Percentiles rank a stretch among this genome's conserved stretches.
Conservation (phyloP, 2,113 vertebrate genomes). For the Hippopotamus amphibius region DNA sequence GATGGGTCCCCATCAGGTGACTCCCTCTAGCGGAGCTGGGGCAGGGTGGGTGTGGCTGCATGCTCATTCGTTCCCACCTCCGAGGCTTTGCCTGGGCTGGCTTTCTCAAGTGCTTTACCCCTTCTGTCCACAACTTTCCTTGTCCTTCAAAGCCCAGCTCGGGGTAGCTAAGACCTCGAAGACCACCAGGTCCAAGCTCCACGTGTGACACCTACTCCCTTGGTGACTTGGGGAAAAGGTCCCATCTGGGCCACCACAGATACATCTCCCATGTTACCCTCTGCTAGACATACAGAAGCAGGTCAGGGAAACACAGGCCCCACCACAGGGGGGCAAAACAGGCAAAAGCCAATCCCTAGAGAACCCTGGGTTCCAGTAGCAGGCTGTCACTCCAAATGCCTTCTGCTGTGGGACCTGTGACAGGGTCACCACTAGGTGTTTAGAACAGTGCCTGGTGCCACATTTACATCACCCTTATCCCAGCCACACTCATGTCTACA, state of each 20-base stretch:
- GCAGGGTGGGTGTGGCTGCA: not conserved
- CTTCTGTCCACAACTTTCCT: not conserved
- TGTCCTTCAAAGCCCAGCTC: not conserved
- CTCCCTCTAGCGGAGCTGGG: not conserved
- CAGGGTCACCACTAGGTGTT: no score
- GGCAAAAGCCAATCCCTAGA: no score
- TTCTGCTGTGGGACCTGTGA: accelerated
- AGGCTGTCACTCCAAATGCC: not conserved
- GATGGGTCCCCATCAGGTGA: not conserved
- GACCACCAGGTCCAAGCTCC: not conserved
- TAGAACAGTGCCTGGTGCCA: not conserved
- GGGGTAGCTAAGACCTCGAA: not conserved
- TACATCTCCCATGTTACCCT: no score
- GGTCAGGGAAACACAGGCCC: not conserved
- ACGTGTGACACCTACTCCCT: not conserved
- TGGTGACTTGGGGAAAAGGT: accelerated
- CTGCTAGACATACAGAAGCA: no score
- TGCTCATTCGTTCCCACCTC: not conserved
- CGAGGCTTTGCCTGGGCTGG: not conserved
- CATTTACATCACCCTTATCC: not conserved
- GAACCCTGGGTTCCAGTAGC: not conserved
- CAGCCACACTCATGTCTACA: not conserved
- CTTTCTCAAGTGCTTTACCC: not conserved
- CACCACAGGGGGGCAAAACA: not conserved
- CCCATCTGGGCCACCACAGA: no score